Evolutionary conservation across 1,140 invertebrate genomes (phyloP).

Genomic region (Heliconius hewitsoni): DNA sequence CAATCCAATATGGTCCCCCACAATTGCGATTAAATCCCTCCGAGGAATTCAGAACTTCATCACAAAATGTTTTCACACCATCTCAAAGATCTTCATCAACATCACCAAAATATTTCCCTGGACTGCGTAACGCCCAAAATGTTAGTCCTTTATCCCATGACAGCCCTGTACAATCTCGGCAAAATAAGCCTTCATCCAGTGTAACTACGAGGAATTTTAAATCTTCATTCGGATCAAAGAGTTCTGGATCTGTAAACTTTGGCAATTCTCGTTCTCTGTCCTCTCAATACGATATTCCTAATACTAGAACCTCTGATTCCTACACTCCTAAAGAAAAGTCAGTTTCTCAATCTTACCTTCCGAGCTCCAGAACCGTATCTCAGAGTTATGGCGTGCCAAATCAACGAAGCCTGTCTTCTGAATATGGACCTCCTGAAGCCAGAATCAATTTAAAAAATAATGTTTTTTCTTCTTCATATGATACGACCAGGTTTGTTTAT

Average conservation of each 20-base stretch:
- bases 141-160: constrained; percentile 40
- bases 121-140: constrained; percentile 34
- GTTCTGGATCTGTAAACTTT: constrained; percentile 35
- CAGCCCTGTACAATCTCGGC: constrained; percentile 47
- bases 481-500: constrained; percentile 50
- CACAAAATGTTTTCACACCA: constrained; percentile 33
- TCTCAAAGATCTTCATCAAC: constrained; percentile 41
- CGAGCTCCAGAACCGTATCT: constrained; percentile 46
- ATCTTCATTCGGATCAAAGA: constrained; percentile 34
- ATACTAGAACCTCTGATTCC: constrained; percentile 47
- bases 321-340: constrained; percentile 49
- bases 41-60: constrained; percentile 51
- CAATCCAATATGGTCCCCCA: constrained; percentile 41
- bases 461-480: constrained; percentile 57
- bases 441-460: constrained; percentile 52
- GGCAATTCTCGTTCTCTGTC: constrained; percentile 46
- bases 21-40: constrained; percentile 51
- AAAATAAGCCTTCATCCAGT: constrained; percentile 38
- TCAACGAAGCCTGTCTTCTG: constrained; percentile 50
- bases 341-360: constrained; percentile 47
- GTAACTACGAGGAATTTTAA: constrained; percentile 25
- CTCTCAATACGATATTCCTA: constrained; percentile 51
- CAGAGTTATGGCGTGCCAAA: constrained; percentile 58
- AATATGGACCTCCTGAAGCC: constrained; percentile 56
- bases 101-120: constrained; percentile 53